Evolutionary conservation across 2,797 vertebrate genomes (phyloP).

Genomic region (Acanthurus lineatus): DNA sequence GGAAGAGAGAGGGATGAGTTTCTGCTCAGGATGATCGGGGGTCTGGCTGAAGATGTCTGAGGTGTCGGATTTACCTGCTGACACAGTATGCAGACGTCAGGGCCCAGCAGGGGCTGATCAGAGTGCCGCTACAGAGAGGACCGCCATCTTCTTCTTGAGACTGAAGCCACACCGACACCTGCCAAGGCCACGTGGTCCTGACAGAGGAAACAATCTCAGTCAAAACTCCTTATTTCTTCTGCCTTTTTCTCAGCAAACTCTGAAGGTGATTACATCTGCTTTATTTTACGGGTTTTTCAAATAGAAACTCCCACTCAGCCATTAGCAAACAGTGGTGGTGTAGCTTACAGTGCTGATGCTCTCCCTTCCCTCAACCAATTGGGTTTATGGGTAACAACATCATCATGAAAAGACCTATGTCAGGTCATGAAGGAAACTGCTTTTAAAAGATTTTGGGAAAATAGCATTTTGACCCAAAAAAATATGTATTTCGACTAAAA

Average conservation of each 20-base stretch:
- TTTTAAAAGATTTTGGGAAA: too few relatives aligned
- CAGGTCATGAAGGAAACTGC: too few relatives aligned
- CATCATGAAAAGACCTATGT: too few relatives aligned
- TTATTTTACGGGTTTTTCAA: too few relatives aligned
- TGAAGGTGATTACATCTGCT: too few relatives aligned
- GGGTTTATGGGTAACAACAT: too few relatives aligned
- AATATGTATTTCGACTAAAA: too few relatives aligned
- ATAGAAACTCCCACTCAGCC: too few relatives aligned
- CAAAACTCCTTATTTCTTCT: not conserved
- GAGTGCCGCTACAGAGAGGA: conserved; percentile 91
- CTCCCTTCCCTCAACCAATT: too few relatives aligned
- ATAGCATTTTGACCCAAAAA: too few relatives aligned
- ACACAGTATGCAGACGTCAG: conserved; percentile 93
- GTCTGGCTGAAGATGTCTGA: not conserved
- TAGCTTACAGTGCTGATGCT: too few relatives aligned
- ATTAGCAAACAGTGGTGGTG: too few relatives aligned
- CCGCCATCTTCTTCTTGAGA: conserved; percentile 83
- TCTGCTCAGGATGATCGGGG: not conserved
- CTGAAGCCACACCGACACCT: conserved; percentile 90
- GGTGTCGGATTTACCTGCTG: conserved; percentile 84
- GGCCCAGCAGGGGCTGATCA: conserved; percentile 93
- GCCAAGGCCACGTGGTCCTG: conserved; percentile 93
- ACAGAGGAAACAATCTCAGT: not conserved
- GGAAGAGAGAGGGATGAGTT: not conserved
- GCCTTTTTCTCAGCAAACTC: not conserved